phyloP scores from a whole-genome alignment of 2,113 vertebrate species.

The Lamprotornis superbus region DNA sequence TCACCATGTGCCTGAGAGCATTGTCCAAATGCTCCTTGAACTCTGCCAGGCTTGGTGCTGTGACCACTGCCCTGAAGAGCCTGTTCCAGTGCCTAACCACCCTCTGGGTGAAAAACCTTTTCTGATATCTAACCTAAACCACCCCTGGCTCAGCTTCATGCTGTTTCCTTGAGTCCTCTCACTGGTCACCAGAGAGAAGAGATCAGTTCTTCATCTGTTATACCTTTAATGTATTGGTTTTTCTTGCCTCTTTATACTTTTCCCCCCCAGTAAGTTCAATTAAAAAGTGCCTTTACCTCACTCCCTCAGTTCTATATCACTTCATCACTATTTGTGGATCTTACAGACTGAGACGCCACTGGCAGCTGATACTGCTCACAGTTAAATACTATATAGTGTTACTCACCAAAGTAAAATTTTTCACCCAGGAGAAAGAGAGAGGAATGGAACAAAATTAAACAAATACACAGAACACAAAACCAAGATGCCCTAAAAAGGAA shows the following conservation, averaged over 20 bases:
- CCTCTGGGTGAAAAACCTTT: not conserved
- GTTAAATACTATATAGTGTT: not conserved
- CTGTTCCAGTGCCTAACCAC: not conserved
- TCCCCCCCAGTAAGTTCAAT: not conserved
- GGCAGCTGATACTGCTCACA: not conserved
- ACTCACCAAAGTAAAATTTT: not conserved
- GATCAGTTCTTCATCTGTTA: not conserved
- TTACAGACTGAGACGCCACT: not conserved
- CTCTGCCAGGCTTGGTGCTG: not conserved
- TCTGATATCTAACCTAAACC: not conserved
- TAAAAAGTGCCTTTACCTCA: not conserved
- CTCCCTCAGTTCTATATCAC: not conserved
- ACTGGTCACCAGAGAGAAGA: not conserved
- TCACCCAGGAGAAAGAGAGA: not conserved
- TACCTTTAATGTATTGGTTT: not conserved
- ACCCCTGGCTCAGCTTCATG: not conserved
- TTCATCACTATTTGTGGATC: not conserved
- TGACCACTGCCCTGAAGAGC: not conserved
- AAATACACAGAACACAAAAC: not conserved
- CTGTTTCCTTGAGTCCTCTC: not conserved
- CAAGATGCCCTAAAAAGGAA: not conserved
- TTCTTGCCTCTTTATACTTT: not conserved
- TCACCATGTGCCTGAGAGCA: not conserved
- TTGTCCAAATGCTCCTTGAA: not conserved
- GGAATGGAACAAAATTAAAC: not conserved